phyloP scores from a whole-genome alignment of 2,888 invertebrate species.

The Ramazzottius varieornatus region DNA sequence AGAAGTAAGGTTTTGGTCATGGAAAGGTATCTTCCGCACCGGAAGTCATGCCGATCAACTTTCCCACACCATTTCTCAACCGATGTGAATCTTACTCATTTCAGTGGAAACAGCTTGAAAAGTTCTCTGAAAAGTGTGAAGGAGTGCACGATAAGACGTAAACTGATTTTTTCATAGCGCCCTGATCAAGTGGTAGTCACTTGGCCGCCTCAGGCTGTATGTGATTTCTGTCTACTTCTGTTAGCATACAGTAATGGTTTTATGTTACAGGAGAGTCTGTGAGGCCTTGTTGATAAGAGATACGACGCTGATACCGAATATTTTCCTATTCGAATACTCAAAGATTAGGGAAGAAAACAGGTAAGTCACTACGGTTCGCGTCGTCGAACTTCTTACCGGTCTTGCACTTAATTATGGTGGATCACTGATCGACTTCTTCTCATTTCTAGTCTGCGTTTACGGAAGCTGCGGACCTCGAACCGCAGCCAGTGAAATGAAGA shows the following conservation, averaged over 20 bases:
- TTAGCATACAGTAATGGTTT: too few relatives aligned
- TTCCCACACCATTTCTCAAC: too few relatives aligned
- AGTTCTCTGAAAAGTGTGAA: too few relatives aligned
- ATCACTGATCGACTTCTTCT: neutral
- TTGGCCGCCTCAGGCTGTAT: neutral
- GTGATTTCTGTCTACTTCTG: slow-evolving; percentile 21
- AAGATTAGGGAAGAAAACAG: slow-evolving; percentile 50
- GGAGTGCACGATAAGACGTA: too few relatives aligned
- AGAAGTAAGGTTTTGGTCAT: too few relatives aligned
- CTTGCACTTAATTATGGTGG: neutral
- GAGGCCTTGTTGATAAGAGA: slow-evolving; percentile 62
- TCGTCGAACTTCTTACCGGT: neutral
- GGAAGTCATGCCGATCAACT: too few relatives aligned
- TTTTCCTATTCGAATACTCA: slow-evolving; percentile 75
- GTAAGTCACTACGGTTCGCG: slow-evolving; percentile 11
- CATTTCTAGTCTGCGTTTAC: neutral
- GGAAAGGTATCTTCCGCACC: too few relatives aligned
- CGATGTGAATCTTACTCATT: too few relatives aligned
- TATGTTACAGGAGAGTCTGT: slow-evolving; percentile 58
- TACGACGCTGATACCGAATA: slow-evolving; percentile 65
- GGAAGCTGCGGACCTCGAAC: neutral
- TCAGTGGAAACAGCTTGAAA: too few relatives aligned
- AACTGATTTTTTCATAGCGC: neutral
- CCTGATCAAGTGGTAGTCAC: too few relatives aligned
- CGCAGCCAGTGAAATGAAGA: neutral